These are phyloP conservation scores for Cyaniris semiargus DNA, from an alignment of 2,888 invertebrate genomes.

Conservation along the genomic window DNA sequence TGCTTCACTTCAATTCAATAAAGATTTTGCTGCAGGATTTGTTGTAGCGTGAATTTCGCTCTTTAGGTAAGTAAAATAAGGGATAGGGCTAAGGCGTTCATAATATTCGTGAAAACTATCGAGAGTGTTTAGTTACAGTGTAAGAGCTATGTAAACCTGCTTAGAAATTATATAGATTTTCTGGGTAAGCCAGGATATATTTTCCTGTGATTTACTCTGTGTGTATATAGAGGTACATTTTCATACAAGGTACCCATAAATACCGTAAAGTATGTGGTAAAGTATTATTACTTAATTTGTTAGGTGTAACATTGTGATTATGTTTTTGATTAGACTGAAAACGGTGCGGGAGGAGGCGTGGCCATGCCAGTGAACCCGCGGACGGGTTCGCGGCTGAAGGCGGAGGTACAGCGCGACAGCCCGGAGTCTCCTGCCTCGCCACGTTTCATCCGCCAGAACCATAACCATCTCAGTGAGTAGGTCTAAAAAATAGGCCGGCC, in stretches of 20 bases:
- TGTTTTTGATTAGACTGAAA: constrained; percentile 35
- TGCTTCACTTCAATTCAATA: constrained; percentile 1
- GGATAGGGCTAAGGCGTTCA: background rate
- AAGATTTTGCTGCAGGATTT: background rate
- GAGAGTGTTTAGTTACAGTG: background rate
- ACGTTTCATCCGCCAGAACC: constrained; percentile 86
- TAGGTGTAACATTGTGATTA: too few relatives aligned
- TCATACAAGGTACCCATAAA: too few relatives aligned
- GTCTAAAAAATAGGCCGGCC: too few relatives aligned
- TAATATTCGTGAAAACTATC: background rate
- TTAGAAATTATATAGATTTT: too few relatives aligned
- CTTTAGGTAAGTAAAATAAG: background rate
- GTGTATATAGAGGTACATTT: too few relatives aligned
- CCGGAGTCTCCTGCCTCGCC: constrained; percentile 80
- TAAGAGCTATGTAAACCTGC: too few relatives aligned
- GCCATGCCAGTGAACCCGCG: constrained; percentile 81
- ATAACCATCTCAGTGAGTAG: constrained; percentile 81
- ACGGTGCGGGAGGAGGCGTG: constrained; percentile 46
- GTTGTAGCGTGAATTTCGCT: background rate
- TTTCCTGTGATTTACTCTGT: too few relatives aligned
- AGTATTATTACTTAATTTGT: too few relatives aligned
- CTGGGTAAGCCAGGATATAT: too few relatives aligned
- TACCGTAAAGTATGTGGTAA: too few relatives aligned
- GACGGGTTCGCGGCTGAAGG: constrained; percentile 82
- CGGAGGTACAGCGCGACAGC: constrained; percentile 75